phyloP scores from a whole-genome alignment of 2,888 invertebrate genomes.

The Taphrorychus bicolor region DNA sequence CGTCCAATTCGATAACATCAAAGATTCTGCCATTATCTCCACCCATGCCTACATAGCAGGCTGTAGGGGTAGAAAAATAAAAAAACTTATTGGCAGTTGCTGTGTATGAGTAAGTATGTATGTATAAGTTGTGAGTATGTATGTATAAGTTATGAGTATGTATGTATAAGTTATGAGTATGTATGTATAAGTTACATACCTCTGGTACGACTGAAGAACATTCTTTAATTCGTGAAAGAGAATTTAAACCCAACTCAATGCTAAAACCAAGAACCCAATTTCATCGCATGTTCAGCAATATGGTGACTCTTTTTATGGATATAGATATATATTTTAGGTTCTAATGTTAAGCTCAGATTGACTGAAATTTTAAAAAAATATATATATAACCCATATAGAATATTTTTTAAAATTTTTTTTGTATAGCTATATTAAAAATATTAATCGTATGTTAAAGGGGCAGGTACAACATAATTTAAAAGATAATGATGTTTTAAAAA shows the following conservation, averaged over 20 bases:
- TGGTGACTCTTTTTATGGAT: not conserved
- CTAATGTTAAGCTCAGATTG: not conserved
- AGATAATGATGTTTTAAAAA: not conserved
- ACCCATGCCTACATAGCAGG: slow-evolving; percentile 10
- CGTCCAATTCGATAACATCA: not conserved
- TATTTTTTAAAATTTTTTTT: not conserved
- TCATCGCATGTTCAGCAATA: not conserved
- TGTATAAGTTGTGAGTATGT: not conserved
- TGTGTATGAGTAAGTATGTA: no score
- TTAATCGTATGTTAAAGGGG: not conserved
- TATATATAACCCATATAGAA: not conserved
- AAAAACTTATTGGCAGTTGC: not conserved
- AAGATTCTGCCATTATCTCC: not conserved
- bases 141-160: not conserved
- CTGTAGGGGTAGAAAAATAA: not conserved
- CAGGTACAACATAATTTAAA: not conserved
- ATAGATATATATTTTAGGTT: not conserved
- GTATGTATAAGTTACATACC: not conserved
- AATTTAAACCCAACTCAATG: not conserved
- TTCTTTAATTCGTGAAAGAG: not conserved
- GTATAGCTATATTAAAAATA: not conserved
- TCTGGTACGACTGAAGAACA: not conserved
- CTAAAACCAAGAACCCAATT: slow-evolving; percentile 1
- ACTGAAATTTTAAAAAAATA: not conserved
- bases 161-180: not conserved